Evolutionary conservation across 1,140 invertebrate species (phyloP).

Genomic region (Samia ricini): DNA sequence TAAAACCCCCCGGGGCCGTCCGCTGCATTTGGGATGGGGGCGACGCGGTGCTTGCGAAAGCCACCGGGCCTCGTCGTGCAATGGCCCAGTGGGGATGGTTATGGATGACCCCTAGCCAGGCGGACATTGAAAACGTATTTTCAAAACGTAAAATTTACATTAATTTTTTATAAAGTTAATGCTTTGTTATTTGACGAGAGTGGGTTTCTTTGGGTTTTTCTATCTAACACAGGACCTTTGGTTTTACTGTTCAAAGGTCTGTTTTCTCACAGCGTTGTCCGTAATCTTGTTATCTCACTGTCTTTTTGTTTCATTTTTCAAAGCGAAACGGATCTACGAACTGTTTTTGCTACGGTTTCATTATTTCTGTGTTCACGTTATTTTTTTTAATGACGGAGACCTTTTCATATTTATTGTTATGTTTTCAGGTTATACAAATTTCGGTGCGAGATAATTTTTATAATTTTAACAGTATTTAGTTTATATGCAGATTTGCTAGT

Average conservation of each 20-base stretch:
- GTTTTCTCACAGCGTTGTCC: not conserved
- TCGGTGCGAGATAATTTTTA: not conserved
- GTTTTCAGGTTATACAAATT: not conserved
- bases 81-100: too few species aligned
- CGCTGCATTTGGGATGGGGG: too few species aligned
- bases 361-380: slow-evolving; percentile 2
- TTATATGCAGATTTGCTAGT: too few species aligned
- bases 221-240: not conserved
- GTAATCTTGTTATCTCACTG: slow-evolving; percentile 13
- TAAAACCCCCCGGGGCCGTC: too few species aligned
- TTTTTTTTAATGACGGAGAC: not conserved
- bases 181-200: not conserved
- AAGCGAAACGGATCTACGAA: slow-evolving; percentile 3
- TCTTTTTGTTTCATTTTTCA: slow-evolving; percentile 8
- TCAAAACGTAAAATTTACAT: not conserved
- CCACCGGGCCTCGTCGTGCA: too few species aligned
- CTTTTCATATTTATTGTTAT: not conserved
- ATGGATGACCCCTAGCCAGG: too few species aligned
- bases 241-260: not conserved
- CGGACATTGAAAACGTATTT: too few species aligned
- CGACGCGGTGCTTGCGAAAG: too few species aligned
- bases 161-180: not conserved
- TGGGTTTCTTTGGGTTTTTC: not conserved
- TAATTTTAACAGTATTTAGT: too few species aligned
- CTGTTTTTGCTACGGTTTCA: not conserved